Conservation (phyloP, 2,888 invertebrate genomes). For the Luffia ferchaultella region DNA sequence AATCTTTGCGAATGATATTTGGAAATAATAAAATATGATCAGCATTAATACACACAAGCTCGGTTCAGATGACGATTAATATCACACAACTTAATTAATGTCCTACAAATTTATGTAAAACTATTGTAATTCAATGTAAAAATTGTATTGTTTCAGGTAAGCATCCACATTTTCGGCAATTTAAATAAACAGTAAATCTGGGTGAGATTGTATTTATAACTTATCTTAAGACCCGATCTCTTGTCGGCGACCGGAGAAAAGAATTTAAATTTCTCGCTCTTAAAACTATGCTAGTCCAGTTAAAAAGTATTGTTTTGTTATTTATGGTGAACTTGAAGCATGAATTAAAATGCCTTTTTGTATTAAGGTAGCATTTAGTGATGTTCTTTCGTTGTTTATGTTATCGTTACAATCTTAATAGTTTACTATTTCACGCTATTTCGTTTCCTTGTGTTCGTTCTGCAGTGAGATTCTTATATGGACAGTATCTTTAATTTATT, state of each 20-base stretch:
- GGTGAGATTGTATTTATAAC: background rate
- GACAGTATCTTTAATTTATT: too few species aligned
- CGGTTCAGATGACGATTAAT: too few species aligned
- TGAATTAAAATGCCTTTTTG: background rate
- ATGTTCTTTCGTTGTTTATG: background rate
- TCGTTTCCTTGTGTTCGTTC: background rate
- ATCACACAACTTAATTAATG: too few species aligned
- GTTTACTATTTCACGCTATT: background rate
- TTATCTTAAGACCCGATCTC: background rate
- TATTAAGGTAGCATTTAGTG: background rate
- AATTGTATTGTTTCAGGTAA: slow-evolving; percentile 19
- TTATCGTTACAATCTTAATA: background rate
- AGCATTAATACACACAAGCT: too few species aligned
- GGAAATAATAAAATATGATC: too few species aligned
- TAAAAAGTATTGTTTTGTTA: background rate
- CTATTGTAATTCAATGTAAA: slow-evolving; percentile 1
- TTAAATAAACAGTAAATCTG: background rate
- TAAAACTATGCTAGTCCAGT: background rate
- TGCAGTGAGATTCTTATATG: background rate
- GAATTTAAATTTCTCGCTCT: background rate
- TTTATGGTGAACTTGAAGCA: background rate
- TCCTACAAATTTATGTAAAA: background rate
- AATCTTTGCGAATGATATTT: too few species aligned
- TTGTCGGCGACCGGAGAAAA: background rate
- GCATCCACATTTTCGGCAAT: background rate